Evolutionary conservation across 2,113 vertebrate species (phyloP).

Genomic region (Garra rufa): DNA sequence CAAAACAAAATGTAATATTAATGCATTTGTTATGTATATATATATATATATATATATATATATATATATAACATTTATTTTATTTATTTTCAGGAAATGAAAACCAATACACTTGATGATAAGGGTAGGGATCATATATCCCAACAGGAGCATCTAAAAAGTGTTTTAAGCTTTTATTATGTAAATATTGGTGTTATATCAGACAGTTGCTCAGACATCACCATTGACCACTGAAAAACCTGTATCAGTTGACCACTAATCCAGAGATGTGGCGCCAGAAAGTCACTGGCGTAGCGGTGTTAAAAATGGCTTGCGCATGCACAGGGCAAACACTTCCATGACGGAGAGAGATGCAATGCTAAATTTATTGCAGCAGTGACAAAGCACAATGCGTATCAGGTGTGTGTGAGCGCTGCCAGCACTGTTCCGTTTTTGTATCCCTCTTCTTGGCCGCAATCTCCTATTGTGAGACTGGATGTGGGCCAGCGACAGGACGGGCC

Average conservation of each 20-base stretch:
- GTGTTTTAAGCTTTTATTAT: background rate
- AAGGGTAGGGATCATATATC: background rate
- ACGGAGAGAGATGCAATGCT: constrained; percentile 27
- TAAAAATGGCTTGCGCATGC: background rate
- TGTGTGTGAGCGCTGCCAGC: background rate
- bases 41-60: too few relatives aligned
- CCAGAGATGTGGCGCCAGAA: background rate
- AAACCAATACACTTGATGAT: background rate
- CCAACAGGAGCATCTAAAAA: background rate
- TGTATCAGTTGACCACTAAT: background rate
- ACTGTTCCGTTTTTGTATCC: background rate
- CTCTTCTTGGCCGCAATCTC: background rate
- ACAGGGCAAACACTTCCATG: background rate
- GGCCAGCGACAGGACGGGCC: background rate
- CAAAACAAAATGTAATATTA: background rate
- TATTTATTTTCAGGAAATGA: background rate
- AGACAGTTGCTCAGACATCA: background rate
- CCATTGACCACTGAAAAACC: background rate
- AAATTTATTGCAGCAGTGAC: constrained; percentile 27
- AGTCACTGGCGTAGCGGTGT: background rate
- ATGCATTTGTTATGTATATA: background rate
- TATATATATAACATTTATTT: too few relatives aligned
- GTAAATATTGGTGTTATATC: background rate
- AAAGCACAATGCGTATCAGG: constrained; percentile 24
- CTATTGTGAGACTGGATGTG: background rate